A percentile compares a stretch with the other conserved stretches of the same genome.
Evolutionary conservation across 1,140 invertebrate genomes (phyloP).

Genomic region (Eumaeus atala): DNA sequence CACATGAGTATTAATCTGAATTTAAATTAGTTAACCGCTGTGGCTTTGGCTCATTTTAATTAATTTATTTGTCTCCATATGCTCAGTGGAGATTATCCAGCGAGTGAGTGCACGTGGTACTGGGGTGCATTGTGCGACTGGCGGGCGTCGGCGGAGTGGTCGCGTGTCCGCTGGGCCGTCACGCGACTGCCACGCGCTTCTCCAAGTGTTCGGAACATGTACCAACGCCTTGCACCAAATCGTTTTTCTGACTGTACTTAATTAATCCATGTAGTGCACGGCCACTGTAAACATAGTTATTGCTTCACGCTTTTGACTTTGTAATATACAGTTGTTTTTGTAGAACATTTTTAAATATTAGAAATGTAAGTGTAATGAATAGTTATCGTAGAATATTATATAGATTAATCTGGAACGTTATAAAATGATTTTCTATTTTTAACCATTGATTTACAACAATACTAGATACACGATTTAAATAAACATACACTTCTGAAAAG

Average conservation of each 20-base stretch:
- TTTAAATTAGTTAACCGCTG: slow-evolving; percentile 31
- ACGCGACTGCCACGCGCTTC: slow-evolving; percentile 33
- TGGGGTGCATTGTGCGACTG: slow-evolving; percentile 20
- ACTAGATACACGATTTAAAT: no score
- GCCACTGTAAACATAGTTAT: slow-evolving; percentile 34
- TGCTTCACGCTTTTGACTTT: slow-evolving; percentile 8
- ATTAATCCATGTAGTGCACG: slow-evolving; percentile 48
- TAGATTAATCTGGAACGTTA: no score
- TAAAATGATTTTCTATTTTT: no score
- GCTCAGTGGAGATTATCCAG: slow-evolving; percentile 53
- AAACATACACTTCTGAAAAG: no score
- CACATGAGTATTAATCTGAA: slow-evolving; percentile 46
- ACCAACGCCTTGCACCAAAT: slow-evolving; percentile 48
- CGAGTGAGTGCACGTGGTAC: slow-evolving; percentile 40
- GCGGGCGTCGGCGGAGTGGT: slow-evolving; percentile 15
- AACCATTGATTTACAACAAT: no score
- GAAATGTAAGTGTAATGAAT: no score
- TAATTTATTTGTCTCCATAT: slow-evolving; percentile 68
- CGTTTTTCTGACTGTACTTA: slow-evolving; percentile 57
- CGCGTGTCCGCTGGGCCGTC: slow-evolving; percentile 19
- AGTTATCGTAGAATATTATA: no score
- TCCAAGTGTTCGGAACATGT: slow-evolving; percentile 54
- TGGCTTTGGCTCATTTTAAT: slow-evolving; percentile 50
- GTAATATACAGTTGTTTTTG: not conserved
- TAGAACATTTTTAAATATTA: no score